These are phyloP conservation scores for Zele albiditarsus DNA, from an alignment of 2,888 invertebrate species.

Conservation along the genomic window DNA sequence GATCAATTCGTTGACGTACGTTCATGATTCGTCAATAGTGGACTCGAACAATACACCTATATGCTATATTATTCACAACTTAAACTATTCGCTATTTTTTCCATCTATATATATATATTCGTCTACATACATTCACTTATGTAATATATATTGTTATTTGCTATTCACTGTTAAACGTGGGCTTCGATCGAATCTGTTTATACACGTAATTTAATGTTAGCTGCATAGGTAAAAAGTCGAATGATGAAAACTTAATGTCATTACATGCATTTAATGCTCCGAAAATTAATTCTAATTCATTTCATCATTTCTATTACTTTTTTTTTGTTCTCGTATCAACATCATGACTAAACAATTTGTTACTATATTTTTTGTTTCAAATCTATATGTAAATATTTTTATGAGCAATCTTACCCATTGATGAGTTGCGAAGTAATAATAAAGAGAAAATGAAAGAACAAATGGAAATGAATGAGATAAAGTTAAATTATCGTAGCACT, in stretches of 20 bases:
- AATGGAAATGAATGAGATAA: not conserved
- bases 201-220: not conserved
- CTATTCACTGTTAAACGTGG: not conserved
- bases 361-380: not conserved
- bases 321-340: not conserved
- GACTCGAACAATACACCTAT: not conserved
- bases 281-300: too few relatives aligned
- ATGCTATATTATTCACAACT: constrained; percentile 3
- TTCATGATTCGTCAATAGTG: not conserved
- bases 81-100: not conserved
- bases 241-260: too few relatives aligned
- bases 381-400: not conserved
- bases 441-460: not conserved
- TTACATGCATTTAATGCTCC: too few relatives aligned
- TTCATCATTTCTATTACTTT: not conserved
- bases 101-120: not conserved
- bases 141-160: not conserved
- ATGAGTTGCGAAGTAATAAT: not conserved
- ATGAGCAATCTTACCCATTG: not conserved
- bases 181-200: constrained; percentile 10
- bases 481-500: not conserved
- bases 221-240: too few relatives aligned
- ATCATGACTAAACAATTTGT: constrained; percentile 1
- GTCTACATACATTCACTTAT: not conserved
- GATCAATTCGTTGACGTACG: not conserved